Conservation (phyloP, 37 sponge, comb jelly and placozoan genomes). For the Diacarnus erythraeanus region DNA sequence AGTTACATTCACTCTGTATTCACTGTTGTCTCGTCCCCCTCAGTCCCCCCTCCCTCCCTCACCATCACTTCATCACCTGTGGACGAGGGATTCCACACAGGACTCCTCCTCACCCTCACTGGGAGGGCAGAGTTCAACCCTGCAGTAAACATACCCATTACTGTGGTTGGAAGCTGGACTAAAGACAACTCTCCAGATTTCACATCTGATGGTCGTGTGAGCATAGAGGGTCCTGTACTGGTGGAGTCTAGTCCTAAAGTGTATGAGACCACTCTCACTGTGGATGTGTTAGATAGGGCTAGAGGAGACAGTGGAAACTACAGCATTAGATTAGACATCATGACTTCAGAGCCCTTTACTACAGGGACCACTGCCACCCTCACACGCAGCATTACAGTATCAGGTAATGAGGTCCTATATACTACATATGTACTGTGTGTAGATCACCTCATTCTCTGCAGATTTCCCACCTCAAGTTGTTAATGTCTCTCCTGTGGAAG, state of each 20-base stretch:
- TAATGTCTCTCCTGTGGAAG: no score
- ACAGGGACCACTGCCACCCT: not conserved
- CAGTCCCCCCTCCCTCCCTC: no score
- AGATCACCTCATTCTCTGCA: not conserved
- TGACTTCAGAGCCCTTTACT: slow-evolving; percentile 2
- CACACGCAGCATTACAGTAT: not conserved
- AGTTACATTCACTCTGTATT: no score
- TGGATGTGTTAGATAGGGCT: not conserved
- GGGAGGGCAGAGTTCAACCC: slow-evolving; percentile 4
- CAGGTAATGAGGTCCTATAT: not conserved
- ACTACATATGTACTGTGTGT: not conserved
- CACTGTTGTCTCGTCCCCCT: no score
- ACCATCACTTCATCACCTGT: no score
- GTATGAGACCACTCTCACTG: slow-evolving; percentile 1
- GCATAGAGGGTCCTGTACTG: not conserved
- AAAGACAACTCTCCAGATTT: not conserved
- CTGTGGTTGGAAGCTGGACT: not conserved
- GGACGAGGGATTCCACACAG: slow-evolving; percentile 31
- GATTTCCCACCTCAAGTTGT: no score
- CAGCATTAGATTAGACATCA: not conserved
- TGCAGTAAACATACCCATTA: slow-evolving; percentile 26
- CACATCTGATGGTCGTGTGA: not conserved
- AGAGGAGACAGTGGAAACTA: not conserved
- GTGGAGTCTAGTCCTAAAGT: not conserved
- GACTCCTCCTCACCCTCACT: slow-evolving; percentile 18